Base-by-base conservation (phyloP, 2,113 vertebrate species). In the Protobothrops flavoviridis region DNA sequence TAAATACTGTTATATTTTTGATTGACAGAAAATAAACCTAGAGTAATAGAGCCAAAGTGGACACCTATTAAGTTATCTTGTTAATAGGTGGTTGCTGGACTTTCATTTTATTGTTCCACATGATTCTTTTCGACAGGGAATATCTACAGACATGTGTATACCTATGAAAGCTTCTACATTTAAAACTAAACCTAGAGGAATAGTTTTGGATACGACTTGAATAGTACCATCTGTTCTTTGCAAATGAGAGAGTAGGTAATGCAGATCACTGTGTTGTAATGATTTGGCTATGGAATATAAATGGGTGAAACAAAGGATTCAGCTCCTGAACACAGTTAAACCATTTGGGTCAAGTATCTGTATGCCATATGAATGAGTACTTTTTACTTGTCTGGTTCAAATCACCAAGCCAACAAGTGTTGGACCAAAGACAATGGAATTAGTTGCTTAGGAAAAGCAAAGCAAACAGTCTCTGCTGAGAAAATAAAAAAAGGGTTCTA, bases 301-400 rank as follows among this genome's bases (percentile, higher is more conserved):
- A 61, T 29, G 59, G 26, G 24, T 61, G 59, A 61, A 61, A 61
- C 29, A 61, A 55, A 48, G 13, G 53, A 45, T 53, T 43, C 2
- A 0, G 24, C 0, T 39, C 85, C 81, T 20, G 15, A 89, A 45
- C 13, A 48, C 45, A 39, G 50, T 5, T 50, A 48, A 52, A 43
- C 10, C 39, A 12, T 48, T 61, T n/a, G 10, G 39, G n/a, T 94
- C 59, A 85, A 45, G n/a, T 87, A 53, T 85, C n/a, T 11, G 8
- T 48, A 53, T 94, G 52, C 50, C 69, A 85, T 69, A 57, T 50
- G n/a, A 53, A 87, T 85, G 81, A 93, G 55, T 90, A 86, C 53
- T 85, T 90, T 93, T 93, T 90, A 90, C 29, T 53, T 48, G 90
- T 23, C 45, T 13, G 33, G 39, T 93, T 69, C 87, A 94, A 93